Conservation (phyloP, 2,797 vertebrate genomes). For the Aplochiton taeniatus region DNA sequence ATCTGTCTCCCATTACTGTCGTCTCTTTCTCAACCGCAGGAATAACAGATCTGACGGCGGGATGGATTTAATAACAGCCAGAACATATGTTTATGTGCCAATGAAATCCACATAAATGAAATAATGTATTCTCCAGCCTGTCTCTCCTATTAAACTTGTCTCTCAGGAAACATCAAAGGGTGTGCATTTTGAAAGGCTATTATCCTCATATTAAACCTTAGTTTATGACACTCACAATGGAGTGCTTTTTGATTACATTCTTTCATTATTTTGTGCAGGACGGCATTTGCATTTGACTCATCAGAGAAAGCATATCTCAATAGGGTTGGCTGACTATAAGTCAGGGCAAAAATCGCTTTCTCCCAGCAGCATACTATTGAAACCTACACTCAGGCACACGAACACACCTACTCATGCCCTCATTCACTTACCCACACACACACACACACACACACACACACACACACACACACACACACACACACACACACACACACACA, state of each 20-base stretch:
- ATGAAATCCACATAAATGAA: constrained; percentile 34
- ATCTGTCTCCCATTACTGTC: constrained; percentile 20
- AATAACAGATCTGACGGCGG: constrained; percentile 22
- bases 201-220: constrained; percentile 50
- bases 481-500: constrained; percentile 16
- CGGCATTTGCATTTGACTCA: constrained; percentile 43
- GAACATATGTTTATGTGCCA: constrained; percentile 33
- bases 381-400: constrained; percentile 17
- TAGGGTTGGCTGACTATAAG: constrained; percentile 14
- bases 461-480: constrained; percentile 10
- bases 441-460: constrained; percentile 14
- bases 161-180: constrained; percentile 49
- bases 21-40: constrained; percentile 5
- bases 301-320: constrained; percentile 20
- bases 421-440: constrained; percentile 25
- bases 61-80: constrained; percentile 22
- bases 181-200: constrained; percentile 54
- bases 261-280: constrained; percentile 45
- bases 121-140: constrained; percentile 43
- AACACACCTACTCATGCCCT: constrained; percentile 10
- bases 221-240: constrained; percentile 49
- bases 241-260: constrained; percentile 53
- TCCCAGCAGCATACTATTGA: constrained; percentile 37
- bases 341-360: constrained; percentile 42
- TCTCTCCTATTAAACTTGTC: constrained; percentile 53